Evolutionary conservation across 2,888 invertebrate species (phyloP).

Genomic region (Chrysolina haemoptera): DNA sequence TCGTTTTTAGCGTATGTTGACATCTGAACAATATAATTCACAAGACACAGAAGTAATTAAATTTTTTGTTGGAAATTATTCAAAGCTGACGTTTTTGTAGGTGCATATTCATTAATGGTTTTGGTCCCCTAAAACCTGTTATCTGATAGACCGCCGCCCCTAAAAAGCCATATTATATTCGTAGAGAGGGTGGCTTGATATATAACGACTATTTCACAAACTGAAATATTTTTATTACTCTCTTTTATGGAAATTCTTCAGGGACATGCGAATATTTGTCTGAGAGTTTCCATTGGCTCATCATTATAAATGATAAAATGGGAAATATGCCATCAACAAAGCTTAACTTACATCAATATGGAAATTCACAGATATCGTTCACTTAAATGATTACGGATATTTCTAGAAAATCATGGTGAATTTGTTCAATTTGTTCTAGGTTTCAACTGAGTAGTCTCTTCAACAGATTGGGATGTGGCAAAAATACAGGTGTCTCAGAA

Average conservation of each 20-base stretch:
- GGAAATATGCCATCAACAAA: constrained; percentile 24
- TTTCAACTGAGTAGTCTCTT: no score
- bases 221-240: constrained; percentile 66
- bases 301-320: constrained; percentile 12
- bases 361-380: no score
- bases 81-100: constrained; percentile 28
- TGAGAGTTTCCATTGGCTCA: constrained; percentile 33
- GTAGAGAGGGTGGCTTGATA: constrained; percentile 63
- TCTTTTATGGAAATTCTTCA: constrained; percentile 63
- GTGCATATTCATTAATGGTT: constrained; percentile 48
- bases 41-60: constrained; percentile 25
- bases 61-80: constrained; percentile 30
- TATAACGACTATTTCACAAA: constrained; percentile 63
- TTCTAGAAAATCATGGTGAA: no score
- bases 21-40: constrained; percentile 9
- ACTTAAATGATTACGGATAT: no score
- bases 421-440: no score
- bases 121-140: constrained; percentile 56
- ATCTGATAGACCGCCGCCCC: constrained; percentile 61
- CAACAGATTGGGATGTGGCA: no score
- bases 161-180: constrained; percentile 57
- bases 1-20: neutral
- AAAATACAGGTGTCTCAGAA: no score
- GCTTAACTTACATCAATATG: no score
- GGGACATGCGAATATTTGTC: constrained; percentile 58